These are phyloP conservation scores for Columbina picui DNA, from an alignment of 2,113 vertebrate species.

Conservation along the genomic window DNA sequence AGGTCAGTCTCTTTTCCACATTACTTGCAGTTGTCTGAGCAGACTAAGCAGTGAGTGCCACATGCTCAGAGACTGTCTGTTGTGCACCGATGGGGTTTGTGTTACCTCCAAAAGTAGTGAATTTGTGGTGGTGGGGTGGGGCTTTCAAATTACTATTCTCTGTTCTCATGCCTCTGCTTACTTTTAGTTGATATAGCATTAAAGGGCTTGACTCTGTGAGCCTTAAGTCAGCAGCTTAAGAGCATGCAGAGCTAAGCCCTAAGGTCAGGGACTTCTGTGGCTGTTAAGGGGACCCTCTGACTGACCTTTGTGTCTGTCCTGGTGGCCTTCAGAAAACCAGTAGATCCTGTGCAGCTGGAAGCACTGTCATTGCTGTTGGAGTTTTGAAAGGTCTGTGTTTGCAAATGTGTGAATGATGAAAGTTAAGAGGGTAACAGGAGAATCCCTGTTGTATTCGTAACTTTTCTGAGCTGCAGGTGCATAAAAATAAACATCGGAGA, in stretches of 20 bases:
- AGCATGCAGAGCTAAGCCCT: not conserved
- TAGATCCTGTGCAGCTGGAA: constrained; percentile 46
- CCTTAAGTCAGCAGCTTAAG: not conserved
- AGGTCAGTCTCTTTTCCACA: rapidly evolving
- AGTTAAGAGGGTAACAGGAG: constrained; percentile 18
- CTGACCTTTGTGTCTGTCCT: not conserved
- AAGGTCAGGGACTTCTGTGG: not conserved
- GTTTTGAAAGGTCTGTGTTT: constrained; percentile 32
- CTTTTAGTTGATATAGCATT: not conserved
- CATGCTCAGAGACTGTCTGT: not conserved
- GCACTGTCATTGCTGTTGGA: not conserved
- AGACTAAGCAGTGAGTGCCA: not conserved
- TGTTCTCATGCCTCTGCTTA: not conserved
- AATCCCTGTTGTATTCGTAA: constrained; percentile 1
- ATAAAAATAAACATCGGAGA: constrained; percentile 9
- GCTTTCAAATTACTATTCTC: not conserved
- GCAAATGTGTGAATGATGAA: not conserved
- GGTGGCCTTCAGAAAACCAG: not conserved
- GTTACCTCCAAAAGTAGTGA: not conserved
- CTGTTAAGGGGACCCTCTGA: not conserved
- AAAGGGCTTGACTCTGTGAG: not conserved
- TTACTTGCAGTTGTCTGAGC: rapidly evolving
- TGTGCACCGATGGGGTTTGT: not conserved
- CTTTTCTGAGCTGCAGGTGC: constrained; percentile 37
- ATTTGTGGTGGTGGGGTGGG: not conserved